Evolutionary conservation across 2,113 vertebrate species (phyloP), one percentile per base, ranked within the genome.

Genomic region (Eleginops maclovinus): DNA sequence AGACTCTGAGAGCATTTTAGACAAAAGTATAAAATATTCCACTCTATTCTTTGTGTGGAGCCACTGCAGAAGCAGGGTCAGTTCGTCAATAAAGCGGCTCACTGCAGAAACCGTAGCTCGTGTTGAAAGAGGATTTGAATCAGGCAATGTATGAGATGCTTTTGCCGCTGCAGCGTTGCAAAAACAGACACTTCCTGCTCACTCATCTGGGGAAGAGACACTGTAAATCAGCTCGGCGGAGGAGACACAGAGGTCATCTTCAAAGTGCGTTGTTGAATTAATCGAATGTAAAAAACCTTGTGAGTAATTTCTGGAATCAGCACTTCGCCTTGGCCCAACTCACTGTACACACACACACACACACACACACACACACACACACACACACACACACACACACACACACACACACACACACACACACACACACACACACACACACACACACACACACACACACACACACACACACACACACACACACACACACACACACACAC

Each of bases 191-290:
- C 50, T 82, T 89, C 76, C 73, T 82, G 84, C 79, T 73, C 26
- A 4, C 61, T 79, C 59, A 19, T 76, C 43, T 11, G 28, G 72
- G 65, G 76, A 79, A 86, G 82, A 84, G 54, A 71, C 55, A 40
- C 51, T 43, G 79, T 47, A 89, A 85, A 84, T 87, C 62, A 74
- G 58, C 59, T 70, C 60, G 40, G 86, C 44, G 2, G 77, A 82
- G 73, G 83, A 93, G 83, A 90, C 76, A 44, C 74, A 76, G 86
- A 91, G 89, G 89, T 91, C 87, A 63, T 82, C 78, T 82, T 84
- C 68, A 89, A 88, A 88, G 88, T 72, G 77, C 69, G 61, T 82
- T 76, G 73, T 86, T 92, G 88, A 95, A 92, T 91, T 91, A 91
- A 93, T 92, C 41, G 44, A 88, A 92, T 82, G 72, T 51, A 79